These are phyloP conservation scores for Amblyjoppa fuscipennis DNA, from an alignment of 2,888 invertebrate genomes.

Conservation along the genomic window DNA sequence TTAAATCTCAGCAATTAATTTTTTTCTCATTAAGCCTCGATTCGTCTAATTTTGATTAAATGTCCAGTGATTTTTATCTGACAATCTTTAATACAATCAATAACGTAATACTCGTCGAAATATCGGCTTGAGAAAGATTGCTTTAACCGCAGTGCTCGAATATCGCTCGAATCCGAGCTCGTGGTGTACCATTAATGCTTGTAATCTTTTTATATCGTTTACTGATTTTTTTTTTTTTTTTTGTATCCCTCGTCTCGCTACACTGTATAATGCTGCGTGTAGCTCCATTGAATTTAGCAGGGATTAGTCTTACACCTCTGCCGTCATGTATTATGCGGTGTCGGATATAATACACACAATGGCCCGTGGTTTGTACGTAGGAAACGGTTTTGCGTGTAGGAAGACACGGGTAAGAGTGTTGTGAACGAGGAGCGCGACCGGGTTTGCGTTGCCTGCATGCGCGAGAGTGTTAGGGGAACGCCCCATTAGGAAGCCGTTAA, in stretches of 20 bases:
- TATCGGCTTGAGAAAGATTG: slow-evolving; percentile 24
- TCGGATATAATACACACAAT: slow-evolving; percentile 25
- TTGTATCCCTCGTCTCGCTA: slow-evolving; percentile 15
- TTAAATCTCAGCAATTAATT: background rate
- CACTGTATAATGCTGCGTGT: slow-evolving; percentile 39
- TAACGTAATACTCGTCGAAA: background rate
- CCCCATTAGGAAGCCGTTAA: slow-evolving; percentile 81
- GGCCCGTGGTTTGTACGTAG: slow-evolving; percentile 4
- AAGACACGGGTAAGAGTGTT: slow-evolving; percentile 17
- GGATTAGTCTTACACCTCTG: slow-evolving; percentile 61
- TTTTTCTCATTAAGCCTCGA: background rate
- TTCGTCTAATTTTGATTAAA: background rate
- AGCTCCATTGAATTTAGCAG: slow-evolving; percentile 57
- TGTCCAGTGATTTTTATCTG: background rate
- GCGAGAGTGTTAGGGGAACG: slow-evolving; percentile 68
- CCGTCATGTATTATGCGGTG: slow-evolving; percentile 50
- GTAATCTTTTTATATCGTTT: slow-evolving; percentile 66
- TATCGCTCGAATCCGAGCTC: background rate
- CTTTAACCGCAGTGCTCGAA: slow-evolving; percentile 38
- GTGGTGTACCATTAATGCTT: slow-evolving; percentile 31
- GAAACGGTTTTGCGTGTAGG: slow-evolving; percentile 59
- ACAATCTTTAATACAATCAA: background rate
- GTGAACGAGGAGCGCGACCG: background rate
- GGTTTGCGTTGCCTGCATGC: slow-evolving; percentile 11
- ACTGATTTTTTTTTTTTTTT: slow-evolving; percentile 41